Percentiles rank a stretch among this genome's conserved stretches.
phyloP scores from a whole-genome alignment of 2,888 invertebrate species.

The Dasypolia templi region DNA sequence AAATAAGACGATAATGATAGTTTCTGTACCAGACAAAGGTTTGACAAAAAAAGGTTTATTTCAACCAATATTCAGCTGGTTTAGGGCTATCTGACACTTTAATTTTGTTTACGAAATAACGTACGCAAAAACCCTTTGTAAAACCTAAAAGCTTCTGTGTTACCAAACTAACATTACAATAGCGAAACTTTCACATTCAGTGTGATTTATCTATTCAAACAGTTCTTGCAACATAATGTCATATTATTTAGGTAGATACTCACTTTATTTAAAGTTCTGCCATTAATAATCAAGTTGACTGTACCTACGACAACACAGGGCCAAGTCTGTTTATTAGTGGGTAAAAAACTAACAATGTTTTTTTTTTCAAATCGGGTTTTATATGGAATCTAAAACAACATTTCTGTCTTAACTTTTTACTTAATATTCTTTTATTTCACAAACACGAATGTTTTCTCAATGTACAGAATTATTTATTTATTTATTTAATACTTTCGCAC shows the following conservation, averaged over 20 bases:
- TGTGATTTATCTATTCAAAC: constrained; percentile 34
- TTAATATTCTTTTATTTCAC: no score
- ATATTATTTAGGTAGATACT: constrained; percentile 16
- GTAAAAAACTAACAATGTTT: background rate
- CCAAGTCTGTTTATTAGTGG: constrained; percentile 6
- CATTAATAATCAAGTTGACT: constrained; percentile 2
- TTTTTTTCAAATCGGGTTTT: constrained; percentile 6
- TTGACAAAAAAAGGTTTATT: constrained; percentile 13
- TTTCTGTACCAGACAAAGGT: constrained; percentile 25
- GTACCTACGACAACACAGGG: background rate
- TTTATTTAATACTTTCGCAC: no score
- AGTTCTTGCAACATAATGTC: constrained; percentile 22
- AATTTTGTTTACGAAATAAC: constrained; percentile 37
- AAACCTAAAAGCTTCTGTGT: constrained; percentile 21
- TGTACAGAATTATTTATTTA: background rate
- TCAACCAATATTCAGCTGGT: constrained; percentile 10
- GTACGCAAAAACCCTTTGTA: constrained; percentile 17
- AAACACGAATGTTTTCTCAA: background rate
- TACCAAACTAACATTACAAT: constrained; percentile 38
- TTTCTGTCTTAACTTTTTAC: constrained; percentile 17
- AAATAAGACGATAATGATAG: constrained; percentile 17
- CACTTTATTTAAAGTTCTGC: background rate
- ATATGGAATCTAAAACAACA: constrained; percentile 9
- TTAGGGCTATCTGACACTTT: constrained; percentile 10
- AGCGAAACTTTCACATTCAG: constrained; percentile 43